Conservation (phyloP, 2,888 invertebrate species). For the Myopa tessellatipennis region DNA sequence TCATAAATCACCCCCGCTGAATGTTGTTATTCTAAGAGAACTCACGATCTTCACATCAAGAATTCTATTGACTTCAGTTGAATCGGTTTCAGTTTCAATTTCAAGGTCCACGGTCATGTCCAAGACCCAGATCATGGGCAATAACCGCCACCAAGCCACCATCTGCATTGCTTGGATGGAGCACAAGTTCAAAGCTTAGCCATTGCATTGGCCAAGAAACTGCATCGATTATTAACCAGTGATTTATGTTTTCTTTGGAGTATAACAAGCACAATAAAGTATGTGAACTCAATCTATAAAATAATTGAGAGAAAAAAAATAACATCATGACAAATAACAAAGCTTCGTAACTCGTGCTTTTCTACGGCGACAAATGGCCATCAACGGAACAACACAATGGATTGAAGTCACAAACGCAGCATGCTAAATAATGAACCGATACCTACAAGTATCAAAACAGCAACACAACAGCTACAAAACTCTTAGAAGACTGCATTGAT, state of each 20-base stretch:
- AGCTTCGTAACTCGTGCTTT: no score
- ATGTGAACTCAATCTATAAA: neutral
- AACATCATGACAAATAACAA: neutral
- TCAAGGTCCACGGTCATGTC: constrained; percentile 36
- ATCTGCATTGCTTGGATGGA: neutral
- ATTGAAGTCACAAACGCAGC: constrained; percentile 3
- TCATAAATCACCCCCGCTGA: no score
- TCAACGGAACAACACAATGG: neutral
- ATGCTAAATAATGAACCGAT: neutral
- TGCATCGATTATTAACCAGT: no score
- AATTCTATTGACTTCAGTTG: constrained; percentile 4
- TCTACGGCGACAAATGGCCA: no score
- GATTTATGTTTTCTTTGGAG: neutral
- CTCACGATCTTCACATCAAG: constrained; percentile 32
- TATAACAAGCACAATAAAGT: neutral
- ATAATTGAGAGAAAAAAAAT: neutral
- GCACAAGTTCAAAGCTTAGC: constrained; percentile 12
- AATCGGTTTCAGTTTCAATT: constrained; percentile 21
- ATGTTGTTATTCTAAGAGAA: constrained; percentile 1
- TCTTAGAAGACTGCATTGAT: no score
- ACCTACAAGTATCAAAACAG: no score
- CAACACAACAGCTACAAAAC: no score
- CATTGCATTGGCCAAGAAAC: neutral
- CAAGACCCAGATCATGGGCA: constrained; percentile 24
- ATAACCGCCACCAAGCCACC: no score